Evolutionary conservation across 2,888 invertebrate species (phyloP), one percentile per base, ranked within the genome.

Genomic region (Acanthosepion esculentum): DNA sequence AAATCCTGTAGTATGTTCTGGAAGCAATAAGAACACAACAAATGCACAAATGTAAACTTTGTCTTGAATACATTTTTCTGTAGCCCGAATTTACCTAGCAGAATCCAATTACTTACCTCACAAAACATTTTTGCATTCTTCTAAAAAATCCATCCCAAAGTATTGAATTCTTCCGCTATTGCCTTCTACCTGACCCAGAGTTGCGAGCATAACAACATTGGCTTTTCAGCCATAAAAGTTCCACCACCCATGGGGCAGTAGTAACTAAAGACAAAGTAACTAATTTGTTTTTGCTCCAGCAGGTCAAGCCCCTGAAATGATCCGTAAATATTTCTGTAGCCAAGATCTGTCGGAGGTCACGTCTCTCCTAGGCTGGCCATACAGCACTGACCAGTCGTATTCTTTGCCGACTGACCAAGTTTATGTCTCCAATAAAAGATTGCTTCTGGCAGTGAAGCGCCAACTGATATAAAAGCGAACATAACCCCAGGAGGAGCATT

Each of bases 231-330:
- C 78, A 78, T 78, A 78, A 78, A 78, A 78, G 4, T 78, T 78
- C 78, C n/a, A 18, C 78, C n/a, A n/a, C n/a, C 78, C 18, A 10
- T 5, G n/a, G 5, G 78, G n/a, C 78, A 1, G n/a, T 23, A n/a
- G 78, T 12, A 78, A 78, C 78, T 78, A 78, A 78, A 78, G 78
- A n/a, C 78, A 78, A 78, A 78, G 78, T n/a, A 78, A 78, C n/a
- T 78, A 78, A 78, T 78, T 78, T 78, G 78, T 78, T 78, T 78
- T 78, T 78, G 78, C 78, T 78, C n/a, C n/a, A n/a, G n/a, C 78
- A 78, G 78, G 78, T 78, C 78, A 78, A n/a, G n/a, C 78, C 78
- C 78, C n/a, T 5, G 78, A 78, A 78, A 78, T 78, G 78, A 78
- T 78, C 78, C 78, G n/a, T 78, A 78, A 78, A n/a, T 78, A 78